These are phyloP conservation scores for Sphaerophoria taeniata DNA, from an alignment of 2,888 invertebrate species.

Conservation along the genomic window DNA sequence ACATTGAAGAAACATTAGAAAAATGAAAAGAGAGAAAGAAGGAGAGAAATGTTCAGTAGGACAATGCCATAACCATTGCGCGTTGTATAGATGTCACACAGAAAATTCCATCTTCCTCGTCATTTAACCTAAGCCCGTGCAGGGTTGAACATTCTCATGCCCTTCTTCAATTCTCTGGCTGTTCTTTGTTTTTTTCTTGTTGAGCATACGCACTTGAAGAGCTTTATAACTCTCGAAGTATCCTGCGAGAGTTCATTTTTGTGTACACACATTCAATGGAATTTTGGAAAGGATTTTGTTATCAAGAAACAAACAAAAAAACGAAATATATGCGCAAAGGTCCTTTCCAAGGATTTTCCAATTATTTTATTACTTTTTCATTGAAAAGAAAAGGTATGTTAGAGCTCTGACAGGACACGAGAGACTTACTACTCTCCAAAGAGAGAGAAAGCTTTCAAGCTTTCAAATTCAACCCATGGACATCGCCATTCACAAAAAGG, in stretches of 20 bases:
- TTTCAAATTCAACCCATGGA: neutral
- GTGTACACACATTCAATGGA: conserved; percentile 15
- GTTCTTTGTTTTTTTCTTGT: neutral
- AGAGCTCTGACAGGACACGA: neutral
- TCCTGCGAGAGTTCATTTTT: conserved; percentile 26
- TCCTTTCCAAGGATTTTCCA: conserved; percentile 55
- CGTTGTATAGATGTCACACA: neutral
- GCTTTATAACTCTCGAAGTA: neutral
- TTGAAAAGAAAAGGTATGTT: conserved; percentile 26
- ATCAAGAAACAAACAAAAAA: conserved; percentile 4
- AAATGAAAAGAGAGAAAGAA: neutral
- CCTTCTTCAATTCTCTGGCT: neutral
- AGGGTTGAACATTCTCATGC: neutral
- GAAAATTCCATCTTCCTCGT: neutral
- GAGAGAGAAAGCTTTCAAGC: conserved; percentile 19
- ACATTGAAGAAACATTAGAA: neutral
- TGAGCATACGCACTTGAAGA: conserved; percentile 21
- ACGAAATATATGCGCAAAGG: conserved; percentile 53
- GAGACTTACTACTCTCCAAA: neutral
- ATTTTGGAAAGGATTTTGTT: conserved; percentile 10
- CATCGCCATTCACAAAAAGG: conserved; percentile 40
- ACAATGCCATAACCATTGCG: conserved; percentile 18
- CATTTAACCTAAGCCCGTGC: neutral
- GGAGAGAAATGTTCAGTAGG: neutral
- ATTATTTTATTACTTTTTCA: conserved; percentile 55